Percentiles rank a stretch among this genome's conserved stretches.
phyloP scores from a whole-genome alignment of 2,113 vertebrate species.

The Muntiacus reevesi region DNA sequence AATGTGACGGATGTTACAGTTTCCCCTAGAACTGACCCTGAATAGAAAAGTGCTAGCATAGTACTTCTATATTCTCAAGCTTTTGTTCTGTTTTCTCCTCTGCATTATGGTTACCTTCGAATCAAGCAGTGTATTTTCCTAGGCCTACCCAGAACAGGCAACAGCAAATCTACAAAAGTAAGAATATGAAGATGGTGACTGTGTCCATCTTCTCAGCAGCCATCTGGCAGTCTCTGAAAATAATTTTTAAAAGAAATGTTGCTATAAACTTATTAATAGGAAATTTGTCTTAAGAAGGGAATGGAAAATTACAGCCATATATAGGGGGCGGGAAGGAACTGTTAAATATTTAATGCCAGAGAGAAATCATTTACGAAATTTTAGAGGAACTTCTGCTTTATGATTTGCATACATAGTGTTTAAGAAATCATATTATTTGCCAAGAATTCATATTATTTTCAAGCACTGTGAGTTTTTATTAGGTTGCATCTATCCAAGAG shows the following conservation, averaged over 20 bases:
- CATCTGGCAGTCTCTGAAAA: background rate
- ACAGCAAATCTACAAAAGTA: background rate
- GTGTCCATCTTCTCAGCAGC: background rate
- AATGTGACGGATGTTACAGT: background rate
- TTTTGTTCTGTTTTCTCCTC: background rate
- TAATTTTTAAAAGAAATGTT: background rate
- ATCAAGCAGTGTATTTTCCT: background rate
- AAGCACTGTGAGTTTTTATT: background rate
- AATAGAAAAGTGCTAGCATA: background rate
- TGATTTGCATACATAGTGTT: background rate
- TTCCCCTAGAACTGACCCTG: background rate
- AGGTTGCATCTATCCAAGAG: background rate
- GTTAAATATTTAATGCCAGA: background rate
- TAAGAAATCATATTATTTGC: background rate
- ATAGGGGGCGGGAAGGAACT: background rate
- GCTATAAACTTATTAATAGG: background rate
- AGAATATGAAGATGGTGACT: background rate
- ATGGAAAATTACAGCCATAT: slow-evolving; percentile 1
- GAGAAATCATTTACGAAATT: background rate
- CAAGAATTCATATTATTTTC: background rate
- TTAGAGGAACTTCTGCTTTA: background rate
- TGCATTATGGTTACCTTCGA: background rate
- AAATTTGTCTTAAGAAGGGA: slow-evolving; percentile 24
- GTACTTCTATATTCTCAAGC: background rate
- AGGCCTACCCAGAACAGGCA: background rate